Evolutionary conservation across 2,113 vertebrate species (phyloP), one percentile per base, ranked within the genome.

Genomic region (Lamprologus callipterus): DNA sequence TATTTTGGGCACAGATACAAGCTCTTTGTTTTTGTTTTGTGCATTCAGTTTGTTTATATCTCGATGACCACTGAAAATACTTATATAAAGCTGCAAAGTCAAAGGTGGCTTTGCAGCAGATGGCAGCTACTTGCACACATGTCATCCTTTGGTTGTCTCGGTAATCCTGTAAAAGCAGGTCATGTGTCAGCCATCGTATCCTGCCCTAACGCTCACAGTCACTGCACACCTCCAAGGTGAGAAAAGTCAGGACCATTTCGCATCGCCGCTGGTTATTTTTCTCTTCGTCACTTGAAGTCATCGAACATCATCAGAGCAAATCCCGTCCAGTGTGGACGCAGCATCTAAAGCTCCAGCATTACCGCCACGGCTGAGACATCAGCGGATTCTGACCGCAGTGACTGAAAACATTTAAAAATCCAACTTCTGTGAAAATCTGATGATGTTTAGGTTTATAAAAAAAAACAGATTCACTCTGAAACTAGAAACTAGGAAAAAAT

Each of bases 381-480:
- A 57, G 55, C 5, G 2, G 21, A 7, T 45, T 26, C 13, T 73
- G 4, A 26, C 5, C 14, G 2, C 68, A 45, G 8, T 10, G 68
- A 45, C 13, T 17, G 21, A 45, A 26, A 45, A 45, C n/a, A 1
- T n/a, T 1, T 19, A 42, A 40, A 68, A 14, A 21, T 40, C 65
- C 37, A 23, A 75, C 21, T 45, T 7, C 21, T 47, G 40, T 47
- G 6, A 47, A 19, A 1, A 47, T 47, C 68, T 17, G 37, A 73
- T 26, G 40, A 47, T 75, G 21, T 26, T 70, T 42, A 40, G 11
- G n/a, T 68, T 73, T 19, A 11, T 28, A 7, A 45, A 73, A 16
- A 9, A 10, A 17, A 1, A 0, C 14, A 11, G 70, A 10, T 28
- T 7, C 14, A 28, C 23, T 75, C 13, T 5, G 14, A 73, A 42